Evolutionary conservation across 2,797 vertebrate genomes (phyloP).

Genomic region (Odontamblyopus rebecca): DNA sequence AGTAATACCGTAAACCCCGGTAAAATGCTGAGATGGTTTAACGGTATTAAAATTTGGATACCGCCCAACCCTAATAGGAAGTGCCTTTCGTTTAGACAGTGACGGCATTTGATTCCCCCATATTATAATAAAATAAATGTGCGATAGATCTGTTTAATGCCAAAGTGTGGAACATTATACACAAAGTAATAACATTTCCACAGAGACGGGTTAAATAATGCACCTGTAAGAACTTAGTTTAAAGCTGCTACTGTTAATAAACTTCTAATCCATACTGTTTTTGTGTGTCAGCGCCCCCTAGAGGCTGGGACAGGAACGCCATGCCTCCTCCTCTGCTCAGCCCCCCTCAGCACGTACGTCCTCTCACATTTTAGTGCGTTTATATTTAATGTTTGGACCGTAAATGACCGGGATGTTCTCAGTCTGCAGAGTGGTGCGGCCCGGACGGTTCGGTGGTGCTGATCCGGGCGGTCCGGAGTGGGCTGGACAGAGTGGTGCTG

Average conservation of each 20-base stretch:
- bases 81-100: too few species aligned
- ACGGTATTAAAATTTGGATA: too few species aligned
- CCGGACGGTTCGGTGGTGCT: conserved; percentile 87
- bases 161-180: not conserved
- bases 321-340: conserved; percentile 74
- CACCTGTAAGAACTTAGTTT: not conserved
- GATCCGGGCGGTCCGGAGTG: conserved; percentile 86
- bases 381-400: not conserved
- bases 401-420: not conserved
- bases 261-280: not conserved
- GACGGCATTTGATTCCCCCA: too few species aligned
- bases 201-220: not conserved
- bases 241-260: not conserved
- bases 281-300: conserved; percentile 66
- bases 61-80: too few species aligned
- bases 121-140: too few species aligned
- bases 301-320: conserved; percentile 78
- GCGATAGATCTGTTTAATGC: not conserved
- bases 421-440: conserved; percentile 81
- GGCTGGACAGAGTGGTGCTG: conserved; percentile 86
- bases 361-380: not conserved
- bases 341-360: conserved; percentile 74
- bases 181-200: not conserved
- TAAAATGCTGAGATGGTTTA: too few species aligned
- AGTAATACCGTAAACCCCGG: too few species aligned